phyloP scores from a whole-genome alignment of 2,888 invertebrate genomes.

The Nomada goodeniana region DNA sequence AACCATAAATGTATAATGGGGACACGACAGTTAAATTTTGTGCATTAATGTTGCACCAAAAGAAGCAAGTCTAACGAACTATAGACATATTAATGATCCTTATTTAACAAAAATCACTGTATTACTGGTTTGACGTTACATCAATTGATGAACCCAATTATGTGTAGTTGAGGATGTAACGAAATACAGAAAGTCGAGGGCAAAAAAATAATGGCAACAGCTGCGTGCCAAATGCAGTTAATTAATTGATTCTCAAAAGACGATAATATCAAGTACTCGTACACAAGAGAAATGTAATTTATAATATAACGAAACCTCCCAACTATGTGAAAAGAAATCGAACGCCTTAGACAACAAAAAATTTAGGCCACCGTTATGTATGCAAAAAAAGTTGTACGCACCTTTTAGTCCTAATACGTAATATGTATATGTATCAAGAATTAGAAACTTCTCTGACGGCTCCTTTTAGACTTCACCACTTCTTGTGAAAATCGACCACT shows the following conservation, averaged over 20 bases:
- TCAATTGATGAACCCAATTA: conserved; percentile 44
- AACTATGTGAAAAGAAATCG: not conserved
- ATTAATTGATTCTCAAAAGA: not conserved
- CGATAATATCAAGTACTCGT: not conserved
- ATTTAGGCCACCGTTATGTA: conserved; percentile 59
- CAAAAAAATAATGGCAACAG: conserved; percentile 25
- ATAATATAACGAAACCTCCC: not conserved
- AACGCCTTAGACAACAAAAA: conserved; percentile 33
- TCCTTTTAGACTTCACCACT: conserved; percentile 21
- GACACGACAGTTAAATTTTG: not conserved
- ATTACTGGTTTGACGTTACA: conserved; percentile 23
- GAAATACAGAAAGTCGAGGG: conserved; percentile 26
- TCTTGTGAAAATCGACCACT: not conserved
- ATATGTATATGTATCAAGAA: not conserved
- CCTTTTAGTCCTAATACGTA: conserved; percentile 10
- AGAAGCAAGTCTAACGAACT: not conserved
- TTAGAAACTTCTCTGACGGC: not conserved
- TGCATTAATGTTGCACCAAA: not conserved
- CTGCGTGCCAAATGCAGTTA: conserved; percentile 17
- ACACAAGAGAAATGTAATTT: not conserved
- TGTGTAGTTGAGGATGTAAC: conserved; percentile 35
- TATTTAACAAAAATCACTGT: not conserved
- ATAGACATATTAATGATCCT: not conserved
- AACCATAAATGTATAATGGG: conserved; percentile 4
- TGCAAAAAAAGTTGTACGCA: conserved; percentile 20